Percentiles rank a stretch among this genome's conserved stretches.
These are phyloP conservation scores for Agapornis canus DNA, from an alignment of 2,797 vertebrate species.

Conservation along the genomic window DNA sequence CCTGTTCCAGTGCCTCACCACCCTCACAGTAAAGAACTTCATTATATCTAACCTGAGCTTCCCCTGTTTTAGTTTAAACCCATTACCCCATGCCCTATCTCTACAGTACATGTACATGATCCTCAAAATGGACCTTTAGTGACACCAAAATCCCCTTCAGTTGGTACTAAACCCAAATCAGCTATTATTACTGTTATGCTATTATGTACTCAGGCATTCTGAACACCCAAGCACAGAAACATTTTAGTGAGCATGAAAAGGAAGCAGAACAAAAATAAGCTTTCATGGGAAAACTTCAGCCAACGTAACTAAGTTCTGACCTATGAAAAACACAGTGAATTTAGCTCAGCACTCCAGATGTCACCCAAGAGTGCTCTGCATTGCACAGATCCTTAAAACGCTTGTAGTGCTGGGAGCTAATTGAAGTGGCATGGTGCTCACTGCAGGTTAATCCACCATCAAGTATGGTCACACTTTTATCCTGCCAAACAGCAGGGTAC, in stretches of 20 bases:
- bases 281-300: background rate
- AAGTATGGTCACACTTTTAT: background rate
- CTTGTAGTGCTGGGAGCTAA: background rate
- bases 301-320: background rate
- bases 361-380: background rate
- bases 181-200: background rate
- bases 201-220: background rate
- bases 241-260: background rate
- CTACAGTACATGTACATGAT: background rate
- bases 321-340: background rate
- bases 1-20: background rate
- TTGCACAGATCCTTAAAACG: background rate
- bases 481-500: background rate
- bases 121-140: background rate
- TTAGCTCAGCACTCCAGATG: background rate
- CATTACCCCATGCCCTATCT: background rate
- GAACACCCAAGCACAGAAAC: background rate
- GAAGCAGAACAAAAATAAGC: background rate
- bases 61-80: background rate
- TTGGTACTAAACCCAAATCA: background rate
- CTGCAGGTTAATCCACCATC: background rate
- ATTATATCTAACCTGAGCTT: background rate
- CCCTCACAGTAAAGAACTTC: background rate
- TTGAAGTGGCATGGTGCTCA: background rate
- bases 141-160: background rate